Conservation (phyloP, 2,888 invertebrate genomes). For the Erebia aethiops region DNA sequence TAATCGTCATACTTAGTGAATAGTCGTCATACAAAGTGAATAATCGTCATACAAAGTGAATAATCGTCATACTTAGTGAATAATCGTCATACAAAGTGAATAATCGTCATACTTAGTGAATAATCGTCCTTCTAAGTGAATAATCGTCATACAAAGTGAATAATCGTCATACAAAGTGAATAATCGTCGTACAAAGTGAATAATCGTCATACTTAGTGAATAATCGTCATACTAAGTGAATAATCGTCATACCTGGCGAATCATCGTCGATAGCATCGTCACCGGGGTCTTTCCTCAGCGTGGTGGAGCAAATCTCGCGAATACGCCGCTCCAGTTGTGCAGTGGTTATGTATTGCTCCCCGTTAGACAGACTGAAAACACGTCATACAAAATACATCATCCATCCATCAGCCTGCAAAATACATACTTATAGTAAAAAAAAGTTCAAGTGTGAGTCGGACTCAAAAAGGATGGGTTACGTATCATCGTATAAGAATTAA, state of each 20-base stretch:
- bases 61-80: conserved; percentile 53
- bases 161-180: too few species aligned
- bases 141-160: conserved; percentile 45
- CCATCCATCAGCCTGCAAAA: too few species aligned
- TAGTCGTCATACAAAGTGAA: too few species aligned
- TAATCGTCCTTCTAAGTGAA: conserved; percentile 62
- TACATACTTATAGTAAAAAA: too few species aligned
- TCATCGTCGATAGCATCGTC: conserved; percentile 69
- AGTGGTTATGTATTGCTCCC: conserved; percentile 93
- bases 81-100: conserved; percentile 62
- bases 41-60: too few species aligned
- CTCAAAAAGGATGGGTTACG: too few species aligned
- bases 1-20: conserved; percentile 53
- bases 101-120: conserved; percentile 53
- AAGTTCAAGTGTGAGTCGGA: too few species aligned
- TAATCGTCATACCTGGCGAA: conserved; percentile 53
- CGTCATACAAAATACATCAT: neutral
- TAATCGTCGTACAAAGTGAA: too few species aligned
- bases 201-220: too few species aligned
- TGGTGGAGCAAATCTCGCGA: conserved; percentile 84
- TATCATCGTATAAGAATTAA: too few species aligned
- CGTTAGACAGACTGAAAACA: conserved; percentile 88
- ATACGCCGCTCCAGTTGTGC: conserved; percentile 90
- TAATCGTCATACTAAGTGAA: too few species aligned
- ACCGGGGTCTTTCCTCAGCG: conserved; percentile 62